phyloP scores from a whole-genome alignment of 2,888 invertebrate genomes.

The Drosophila antonietae region DNA sequence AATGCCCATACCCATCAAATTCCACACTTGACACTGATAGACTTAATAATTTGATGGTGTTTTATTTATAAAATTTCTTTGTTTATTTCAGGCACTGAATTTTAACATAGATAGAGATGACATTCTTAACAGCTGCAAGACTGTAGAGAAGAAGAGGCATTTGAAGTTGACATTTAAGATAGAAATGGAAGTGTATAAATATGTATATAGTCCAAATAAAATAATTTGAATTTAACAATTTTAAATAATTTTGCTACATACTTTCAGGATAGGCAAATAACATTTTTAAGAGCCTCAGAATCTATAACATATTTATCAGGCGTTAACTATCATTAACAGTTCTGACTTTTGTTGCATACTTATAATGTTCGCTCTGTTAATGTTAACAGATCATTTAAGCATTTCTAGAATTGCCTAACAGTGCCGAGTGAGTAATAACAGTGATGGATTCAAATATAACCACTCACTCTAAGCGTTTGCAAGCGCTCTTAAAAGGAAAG shows the following conservation, averaged over 20 bases:
- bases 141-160: background rate
- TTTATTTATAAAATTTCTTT: background rate
- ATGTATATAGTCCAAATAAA: background rate
- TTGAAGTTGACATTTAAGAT: background rate
- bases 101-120: background rate
- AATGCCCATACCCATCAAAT: slow-evolving; percentile 22
- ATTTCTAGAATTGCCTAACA: background rate
- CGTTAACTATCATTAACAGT: background rate
- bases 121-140: background rate
- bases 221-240: too few relatives aligned
- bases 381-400: slow-evolving; percentile 8
- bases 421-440: slow-evolving; percentile 9
- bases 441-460: background rate
- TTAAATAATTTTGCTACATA: background rate
- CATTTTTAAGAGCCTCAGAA: too few relatives aligned
- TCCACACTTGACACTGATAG: slow-evolving; percentile 8
- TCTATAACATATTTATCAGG: background rate
- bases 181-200: background rate
- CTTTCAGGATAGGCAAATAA: background rate
- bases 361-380: background rate
- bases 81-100: background rate
- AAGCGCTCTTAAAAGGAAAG: background rate
- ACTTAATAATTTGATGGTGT: slow-evolving; percentile 13
- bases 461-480: background rate
- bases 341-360: slow-evolving; percentile 22